Evolutionary conservation across 2,113 vertebrate species (phyloP).

Genomic region (Perognathus longimembris): DNA sequence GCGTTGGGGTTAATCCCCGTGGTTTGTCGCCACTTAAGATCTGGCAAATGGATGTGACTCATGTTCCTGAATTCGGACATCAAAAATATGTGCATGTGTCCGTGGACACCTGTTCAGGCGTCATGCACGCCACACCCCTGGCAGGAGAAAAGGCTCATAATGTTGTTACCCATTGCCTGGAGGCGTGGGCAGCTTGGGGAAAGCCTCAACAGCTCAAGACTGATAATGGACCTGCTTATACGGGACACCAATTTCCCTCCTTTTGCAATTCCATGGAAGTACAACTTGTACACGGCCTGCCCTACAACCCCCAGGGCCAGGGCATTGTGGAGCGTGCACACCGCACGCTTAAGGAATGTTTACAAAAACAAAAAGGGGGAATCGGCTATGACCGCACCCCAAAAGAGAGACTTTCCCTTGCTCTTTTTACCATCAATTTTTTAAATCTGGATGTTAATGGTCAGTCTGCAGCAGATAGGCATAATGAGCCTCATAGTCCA

Average conservation of each 20-base stretch:
- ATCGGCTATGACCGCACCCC: not conserved
- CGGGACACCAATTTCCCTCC: accelerated
- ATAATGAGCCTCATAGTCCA: not conserved
- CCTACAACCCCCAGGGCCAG: not conserved
- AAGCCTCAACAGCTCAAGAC: not conserved
- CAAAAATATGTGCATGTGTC: not conserved
- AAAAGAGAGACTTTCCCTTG: not conserved
- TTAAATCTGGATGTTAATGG: not conserved
- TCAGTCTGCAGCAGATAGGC: not conserved
- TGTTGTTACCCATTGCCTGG: not conserved
- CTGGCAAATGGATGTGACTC: not conserved
- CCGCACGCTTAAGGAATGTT: not conserved
- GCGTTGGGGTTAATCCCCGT: not conserved
- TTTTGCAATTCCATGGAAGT: not conserved
- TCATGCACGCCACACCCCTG: accelerated
- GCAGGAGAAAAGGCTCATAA: not conserved
- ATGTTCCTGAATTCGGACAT: not conserved
- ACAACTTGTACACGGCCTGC: not conserved
- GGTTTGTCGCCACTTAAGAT: not conserved
- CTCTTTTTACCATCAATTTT: not conserved
- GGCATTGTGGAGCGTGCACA: not conserved
- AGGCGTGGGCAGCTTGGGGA: not conserved
- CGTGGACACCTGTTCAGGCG: not conserved
- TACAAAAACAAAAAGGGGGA: not conserved
- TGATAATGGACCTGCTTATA: not conserved